Percentiles rank a stretch among this genome's conserved stretches.
Evolutionary conservation across 2,888 invertebrate genomes (phyloP).

Genomic region (Tholera decimalis): DNA sequence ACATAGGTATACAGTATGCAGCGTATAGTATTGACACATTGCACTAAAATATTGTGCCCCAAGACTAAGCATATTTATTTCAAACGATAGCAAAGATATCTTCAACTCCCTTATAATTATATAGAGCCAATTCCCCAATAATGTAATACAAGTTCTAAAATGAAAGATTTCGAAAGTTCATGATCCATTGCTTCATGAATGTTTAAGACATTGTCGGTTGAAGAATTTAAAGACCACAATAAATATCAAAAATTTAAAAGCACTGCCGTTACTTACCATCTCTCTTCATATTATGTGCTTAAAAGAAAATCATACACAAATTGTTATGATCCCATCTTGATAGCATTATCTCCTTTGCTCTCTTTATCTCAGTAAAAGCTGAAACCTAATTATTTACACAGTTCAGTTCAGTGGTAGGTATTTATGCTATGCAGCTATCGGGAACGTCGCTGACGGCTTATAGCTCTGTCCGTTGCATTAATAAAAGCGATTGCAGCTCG

Average conservation of each 20-base stretch:
- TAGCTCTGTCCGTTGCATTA: conserved; percentile 71
- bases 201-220: not conserved
- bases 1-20: not conserved
- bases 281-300: too few species aligned
- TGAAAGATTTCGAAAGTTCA: not conserved
- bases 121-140: not conserved
- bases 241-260: too few species aligned
- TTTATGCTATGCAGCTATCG: conserved; percentile 58
- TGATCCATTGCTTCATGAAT: not conserved
- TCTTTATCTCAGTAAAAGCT: conserved; percentile 17
- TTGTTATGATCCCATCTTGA: not conserved
- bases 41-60: not conserved
- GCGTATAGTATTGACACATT: not conserved
- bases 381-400: conserved; percentile 54
- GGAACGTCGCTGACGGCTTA: conserved; percentile 61
- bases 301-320: not conserved
- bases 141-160: not conserved
- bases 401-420: conserved; percentile 40
- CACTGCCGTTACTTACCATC: too few species aligned
- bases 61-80: too few species aligned
- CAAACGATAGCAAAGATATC: too few species aligned
- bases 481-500: conserved; percentile 73
- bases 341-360: conserved; percentile 1
- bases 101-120: not conserved
- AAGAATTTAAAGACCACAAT: not conserved